Conservation (phyloP, 2,888 invertebrate genomes). For the Catonia carolina region DNA sequence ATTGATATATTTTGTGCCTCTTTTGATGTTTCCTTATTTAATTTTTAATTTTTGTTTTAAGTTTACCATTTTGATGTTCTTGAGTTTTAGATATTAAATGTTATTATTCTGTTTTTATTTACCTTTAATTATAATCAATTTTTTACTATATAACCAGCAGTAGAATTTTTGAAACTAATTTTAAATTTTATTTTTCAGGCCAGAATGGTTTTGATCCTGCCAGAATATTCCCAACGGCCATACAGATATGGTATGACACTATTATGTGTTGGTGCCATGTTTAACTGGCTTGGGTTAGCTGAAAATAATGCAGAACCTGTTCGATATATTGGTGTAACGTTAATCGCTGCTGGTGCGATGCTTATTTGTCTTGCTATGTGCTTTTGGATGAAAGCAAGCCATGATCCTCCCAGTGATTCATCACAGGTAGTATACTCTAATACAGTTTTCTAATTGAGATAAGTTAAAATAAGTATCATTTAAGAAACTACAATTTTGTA, state of each 20-base stretch:
- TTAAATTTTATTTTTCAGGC: not conserved
- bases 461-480: no score
- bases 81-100: no score
- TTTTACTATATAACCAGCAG: no score
- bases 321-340: conserved; percentile 64
- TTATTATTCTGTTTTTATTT: no score
- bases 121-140: no score
- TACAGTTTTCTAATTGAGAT: no score
- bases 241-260: conserved; percentile 68
- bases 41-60: no score
- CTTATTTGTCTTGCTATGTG: conserved; percentile 68
- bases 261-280: conserved; percentile 62
- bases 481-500: no score
- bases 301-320: conserved; percentile 63
- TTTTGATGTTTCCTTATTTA: no score
- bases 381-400: conserved; percentile 52
- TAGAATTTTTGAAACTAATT: no score
- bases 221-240: conserved; percentile 58
- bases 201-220: conserved; percentile 32
- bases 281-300: conserved; percentile 67
- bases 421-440: conserved; percentile 5
- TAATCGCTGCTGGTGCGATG: conserved; percentile 65
- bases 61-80: no score
- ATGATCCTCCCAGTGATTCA: conserved; percentile 27
- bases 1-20: no score